Evolutionary conservation across 2,113 vertebrate genomes (phyloP).

Genomic region (Ancistrus triradiatus): DNA sequence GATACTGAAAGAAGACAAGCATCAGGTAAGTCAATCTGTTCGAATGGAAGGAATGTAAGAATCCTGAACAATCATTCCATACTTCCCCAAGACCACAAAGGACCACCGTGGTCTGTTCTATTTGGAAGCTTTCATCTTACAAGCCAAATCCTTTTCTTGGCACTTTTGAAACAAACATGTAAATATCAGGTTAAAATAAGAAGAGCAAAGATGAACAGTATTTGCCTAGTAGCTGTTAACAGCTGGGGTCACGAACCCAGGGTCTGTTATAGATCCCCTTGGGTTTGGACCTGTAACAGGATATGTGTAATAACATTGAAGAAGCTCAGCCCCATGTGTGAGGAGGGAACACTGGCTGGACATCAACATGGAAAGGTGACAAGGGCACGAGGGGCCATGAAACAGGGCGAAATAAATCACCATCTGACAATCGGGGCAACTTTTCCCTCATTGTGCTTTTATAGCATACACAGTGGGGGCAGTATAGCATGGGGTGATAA

Average conservation of each 20-base stretch:
- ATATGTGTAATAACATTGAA: conserved; percentile 74
- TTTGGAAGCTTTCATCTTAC: not conserved
- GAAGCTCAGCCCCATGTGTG: conserved; percentile 42
- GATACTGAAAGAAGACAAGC: not conserved
- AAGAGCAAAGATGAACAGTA: conserved; percentile 56
- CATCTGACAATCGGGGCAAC: too few species aligned
- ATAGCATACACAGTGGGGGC: too few species aligned
- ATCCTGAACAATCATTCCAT: conserved; percentile 1
- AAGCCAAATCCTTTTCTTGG: not conserved
- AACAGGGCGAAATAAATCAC: conserved; percentile 34
- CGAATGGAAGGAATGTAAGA: not conserved
- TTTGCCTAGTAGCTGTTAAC: conserved; percentile 71
- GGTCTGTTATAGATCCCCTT: conserved; percentile 70
- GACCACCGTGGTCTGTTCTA: not conserved
- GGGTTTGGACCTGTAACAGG: conserved; percentile 70
- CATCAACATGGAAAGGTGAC: conserved; percentile 34
- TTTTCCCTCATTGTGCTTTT: too few species aligned
- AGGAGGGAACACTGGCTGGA: conserved; percentile 40
- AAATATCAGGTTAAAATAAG: not conserved
- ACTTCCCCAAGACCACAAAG: not conserved
- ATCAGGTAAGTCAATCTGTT: conserved; percentile 17
- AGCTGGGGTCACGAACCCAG: conserved; percentile 67
- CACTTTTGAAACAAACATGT: not conserved
- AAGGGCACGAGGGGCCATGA: conserved; percentile 52
- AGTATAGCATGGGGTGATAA: too few species aligned